Evolutionary conservation across 2,113 vertebrate species (phyloP), one percentile per base, ranked within the genome.

Genomic region (Burhinus oedicnemus): DNA sequence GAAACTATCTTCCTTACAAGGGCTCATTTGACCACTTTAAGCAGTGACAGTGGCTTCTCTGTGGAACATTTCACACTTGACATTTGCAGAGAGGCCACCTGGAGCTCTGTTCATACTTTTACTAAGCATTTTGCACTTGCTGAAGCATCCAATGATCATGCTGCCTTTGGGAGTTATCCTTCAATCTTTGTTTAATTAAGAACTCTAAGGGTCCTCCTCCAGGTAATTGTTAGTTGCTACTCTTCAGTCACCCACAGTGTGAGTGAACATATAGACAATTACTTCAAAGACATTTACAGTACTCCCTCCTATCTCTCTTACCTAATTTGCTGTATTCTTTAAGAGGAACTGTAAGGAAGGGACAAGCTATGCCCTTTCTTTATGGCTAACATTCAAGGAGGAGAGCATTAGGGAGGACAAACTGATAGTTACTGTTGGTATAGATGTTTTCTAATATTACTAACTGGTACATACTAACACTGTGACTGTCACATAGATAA

Each of bases 181-280:
- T 92, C 64, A 52, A 7, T 66, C 54, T 91, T 80, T 57, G 34
- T 66, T 95, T 81, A 93, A 80, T 92, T 92, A 89, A 83, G 47
- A 94, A 61, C 80, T 76, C n/a, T 23, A 60, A 86, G 13, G 29
- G 17, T 92, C 66, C 38, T 95, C 66, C 79, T 96, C 47, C 71
- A 89, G 79, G n/a, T 90, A 72, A 80, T 86, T 86, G 44, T 62
- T 71, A 62, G 51, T 58, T 75, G 29, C 19, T 79, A 9, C 66
- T 68, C n/a, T 83, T 80, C 20, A 61, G 71, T 61, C 62, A 86
- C 44, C 34, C 32, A 42, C 23, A 40, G 76, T 26, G 29, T 26
- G n/a, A 79, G 26, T n/a, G 57, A 92, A 79, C 47, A 55, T 51
- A 83, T 1, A 76, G 62, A 76, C 52, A 83, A 83, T 44, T 89